Evolutionary conservation across 2,888 invertebrate species (phyloP).

Genomic region (Dorcus parallelipipedus): DNA sequence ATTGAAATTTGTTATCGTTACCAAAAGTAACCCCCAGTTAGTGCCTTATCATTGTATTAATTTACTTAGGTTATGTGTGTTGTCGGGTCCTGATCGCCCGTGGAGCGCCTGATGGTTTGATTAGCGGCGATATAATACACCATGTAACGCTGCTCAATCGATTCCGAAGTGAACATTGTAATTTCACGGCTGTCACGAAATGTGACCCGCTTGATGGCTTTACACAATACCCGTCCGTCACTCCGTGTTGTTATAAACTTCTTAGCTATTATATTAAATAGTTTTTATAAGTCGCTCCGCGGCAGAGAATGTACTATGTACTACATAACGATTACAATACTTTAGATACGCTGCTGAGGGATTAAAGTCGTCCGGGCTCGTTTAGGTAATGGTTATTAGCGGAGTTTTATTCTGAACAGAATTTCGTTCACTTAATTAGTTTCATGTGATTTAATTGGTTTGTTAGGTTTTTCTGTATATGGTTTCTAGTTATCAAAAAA

Average conservation of each 20-base stretch:
- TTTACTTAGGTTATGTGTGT: constrained; percentile 34
- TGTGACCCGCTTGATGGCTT: constrained; percentile 43
- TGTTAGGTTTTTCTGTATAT: too few relatives aligned
- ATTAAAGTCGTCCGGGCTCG: background rate
- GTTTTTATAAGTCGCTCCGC: constrained; percentile 3
- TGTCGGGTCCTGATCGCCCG: constrained; percentile 28
- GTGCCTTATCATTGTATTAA: constrained; percentile 46
- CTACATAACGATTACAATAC: background rate
- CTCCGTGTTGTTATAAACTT: constrained; percentile 42
- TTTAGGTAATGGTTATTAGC: background rate
- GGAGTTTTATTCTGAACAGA: background rate
- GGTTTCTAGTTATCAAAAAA: too few relatives aligned
- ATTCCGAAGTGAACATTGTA: constrained; percentile 50
- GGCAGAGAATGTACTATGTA: background rate
- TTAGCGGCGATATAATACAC: constrained; percentile 37
- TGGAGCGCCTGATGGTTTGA: constrained; percentile 33
- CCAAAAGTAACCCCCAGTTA: constrained; percentile 26
- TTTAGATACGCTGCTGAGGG: background rate
- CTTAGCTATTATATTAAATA: constrained; percentile 41
- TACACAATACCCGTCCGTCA: constrained; percentile 45
- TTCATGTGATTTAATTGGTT: too few relatives aligned
- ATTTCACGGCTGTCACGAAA: constrained; percentile 50
- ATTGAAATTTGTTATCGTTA: constrained; percentile 2
- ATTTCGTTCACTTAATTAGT: too few relatives aligned
- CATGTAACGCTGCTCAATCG: constrained; percentile 48